Base-by-base conservation (phyloP, 2,888 invertebrate species). In the Laspeyria flexula region DNA sequence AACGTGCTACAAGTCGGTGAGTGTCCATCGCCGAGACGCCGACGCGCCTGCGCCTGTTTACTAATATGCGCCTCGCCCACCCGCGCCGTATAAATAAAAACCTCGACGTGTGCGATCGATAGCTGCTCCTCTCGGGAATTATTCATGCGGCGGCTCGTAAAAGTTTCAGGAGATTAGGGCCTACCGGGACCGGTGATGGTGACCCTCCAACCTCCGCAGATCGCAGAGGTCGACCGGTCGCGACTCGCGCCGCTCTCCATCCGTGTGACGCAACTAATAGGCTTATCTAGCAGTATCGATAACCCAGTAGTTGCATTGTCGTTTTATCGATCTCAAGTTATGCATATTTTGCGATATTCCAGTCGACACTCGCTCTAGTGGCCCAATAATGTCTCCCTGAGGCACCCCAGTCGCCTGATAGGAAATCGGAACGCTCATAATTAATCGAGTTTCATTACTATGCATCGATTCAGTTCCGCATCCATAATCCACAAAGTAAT, bases 1-100 rank as follows among this genome's bases (percentile, higher is more conserved):
- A 95, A 94, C 90, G 97, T 97, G 77, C 94, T 97, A 79, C 97
- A 97, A 96, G 96, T 97, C 90, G 97, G 97, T 97, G 93, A 95
- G 96, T 95, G 83, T 70, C 76, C 60, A 60, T 67, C 69, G 53
- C 55, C 74, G 75, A 70, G 88, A 90, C 91, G 91, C 91, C 74
- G 75, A 70, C 88, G 91, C 91, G 91, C 91, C 85, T 87, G 91
- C 91, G 91, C 90, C 86, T 91, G 88, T 91, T 91, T 90, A 91
- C 91, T 90, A 91, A 91, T 91, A 92, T 88, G 88, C 90, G 90
- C 90, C 91, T 90, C 91, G 89, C 91, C 90, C 90, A 86, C 88
- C 88, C 90, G 90, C 89, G 89, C 85, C 89, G 90, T 89, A 91
- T 90, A 90, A 90, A 92, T 92, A 91, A 91, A 91, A 91, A 92